Evolutionary conservation across 2,113 vertebrate species (phyloP), one percentile per base, ranked within the genome.

Genomic region (Pelobates fuscus): DNA sequence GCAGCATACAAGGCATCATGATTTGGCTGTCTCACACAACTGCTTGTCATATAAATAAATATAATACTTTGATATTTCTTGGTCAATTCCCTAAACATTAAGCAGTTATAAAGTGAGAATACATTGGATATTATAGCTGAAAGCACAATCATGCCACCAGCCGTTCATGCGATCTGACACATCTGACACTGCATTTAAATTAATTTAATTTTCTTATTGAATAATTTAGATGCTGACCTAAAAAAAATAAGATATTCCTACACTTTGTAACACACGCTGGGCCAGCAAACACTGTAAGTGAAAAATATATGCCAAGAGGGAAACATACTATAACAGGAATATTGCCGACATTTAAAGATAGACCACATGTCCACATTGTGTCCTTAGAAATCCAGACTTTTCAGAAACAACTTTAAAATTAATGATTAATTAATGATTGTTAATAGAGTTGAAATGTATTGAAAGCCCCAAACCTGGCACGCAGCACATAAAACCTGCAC

Each of bases 71-170:
- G 52, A 75, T 66, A 62, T 57, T 49, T 57, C 71, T 58, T 58
- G 54, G 63, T 75, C 52, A 59, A 67, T 75, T 75, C 44, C 26
- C 10, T 57, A 75, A 66, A 59, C 72, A 75, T 67, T 44, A 26
- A 60, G 32, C 24, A 30, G 72, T 63, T 59, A 43, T 67, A 25
- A 49, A 61, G 37, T 68, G 43, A 68, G 41, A 68, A 67, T 77
- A 68, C 55, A 68, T 77, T 61, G 59, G 73, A 68, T 65, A 68
- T 68, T 77, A 63, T 57, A 77, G 73, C 64, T 60, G 73, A 66
- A 68, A 75, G 72, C 73, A 49, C 41, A 49, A 54, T 68, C 25
- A 77, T 57, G 20, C 72, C 55, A 20, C 18, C 52, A 46, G 30
- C 54, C 10, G 25, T 27, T 67, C n/a, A 67, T 67, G 37, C n/a